Evolutionary conservation across 2,797 vertebrate species (phyloP).

Genomic region (Rhincodon typus): DNA sequence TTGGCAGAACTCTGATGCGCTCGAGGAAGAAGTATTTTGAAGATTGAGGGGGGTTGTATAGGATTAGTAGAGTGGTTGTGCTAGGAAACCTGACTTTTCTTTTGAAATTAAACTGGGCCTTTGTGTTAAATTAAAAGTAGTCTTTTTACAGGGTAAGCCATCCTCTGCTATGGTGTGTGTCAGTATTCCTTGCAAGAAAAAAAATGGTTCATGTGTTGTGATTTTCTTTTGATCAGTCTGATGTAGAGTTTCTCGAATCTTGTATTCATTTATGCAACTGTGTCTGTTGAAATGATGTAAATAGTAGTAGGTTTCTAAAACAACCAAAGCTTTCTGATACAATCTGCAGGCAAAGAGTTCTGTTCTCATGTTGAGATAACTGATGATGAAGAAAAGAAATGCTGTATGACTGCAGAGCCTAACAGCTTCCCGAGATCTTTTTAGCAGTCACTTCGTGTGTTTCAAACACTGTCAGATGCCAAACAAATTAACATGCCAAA

Average conservation of each 20-base stretch:
- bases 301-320: slow-evolving; percentile 74
- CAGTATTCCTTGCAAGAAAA: slow-evolving; percentile 66
- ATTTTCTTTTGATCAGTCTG: slow-evolving; percentile 77
- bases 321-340: slow-evolving; percentile 75
- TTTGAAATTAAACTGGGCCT: slow-evolving; percentile 57
- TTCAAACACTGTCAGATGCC: slow-evolving; percentile 86
- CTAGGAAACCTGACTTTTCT: slow-evolving; percentile 60
- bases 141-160: slow-evolving; percentile 91
- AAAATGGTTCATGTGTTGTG: slow-evolving; percentile 72
- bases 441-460: slow-evolving; percentile 75
- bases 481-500: slow-evolving; percentile 67
- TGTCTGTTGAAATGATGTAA: slow-evolving; percentile 85
- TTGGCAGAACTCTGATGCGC: slow-evolving; percentile 70
- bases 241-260: slow-evolving; percentile 80
- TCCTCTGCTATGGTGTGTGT: slow-evolving; percentile 83
- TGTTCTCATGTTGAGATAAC: slow-evolving; percentile 64
- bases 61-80: slow-evolving; percentile 61
- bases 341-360: slow-evolving; percentile 61
- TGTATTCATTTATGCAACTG: slow-evolving; percentile 93
- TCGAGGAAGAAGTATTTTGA: slow-evolving; percentile 74
- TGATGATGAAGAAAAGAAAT: slow-evolving; percentile 64
- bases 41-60: slow-evolving; percentile 60
- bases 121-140: slow-evolving; percentile 69
- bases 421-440: slow-evolving; percentile 67
- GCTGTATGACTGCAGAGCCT: slow-evolving; percentile 64